Base-by-base conservation (phyloP, 2,888 invertebrate genomes). In the Labia minor region DNA sequence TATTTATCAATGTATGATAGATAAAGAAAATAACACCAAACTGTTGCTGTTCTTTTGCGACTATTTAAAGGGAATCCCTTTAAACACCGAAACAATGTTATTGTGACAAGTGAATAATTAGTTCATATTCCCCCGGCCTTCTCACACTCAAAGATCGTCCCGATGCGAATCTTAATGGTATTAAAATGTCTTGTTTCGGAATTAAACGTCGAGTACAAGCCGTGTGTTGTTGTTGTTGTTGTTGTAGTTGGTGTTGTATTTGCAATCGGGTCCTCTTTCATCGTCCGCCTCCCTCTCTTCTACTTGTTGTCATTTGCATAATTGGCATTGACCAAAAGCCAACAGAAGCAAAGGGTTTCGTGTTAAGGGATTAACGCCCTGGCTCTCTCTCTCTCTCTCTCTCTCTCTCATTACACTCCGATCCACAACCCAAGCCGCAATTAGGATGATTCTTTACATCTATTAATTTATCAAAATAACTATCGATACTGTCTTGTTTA, bases 101-200 rank as follows among this genome's bases (percentile, higher is more conserved):
- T 49, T 49, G 49, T 49, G 49, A 49, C 49, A 49, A 49, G 49
- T 49, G 49, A 49, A 49, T 49, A 49, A 49, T 49, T 49, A 49
- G 49, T 49, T 49, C 49, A 49, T 49, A 49, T 49, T 49, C 49
- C 14, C 49, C 16, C n/a, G 14, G 6, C 14, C 26, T 26, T 8
- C 26, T 8, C 26, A 26, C 26, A 26, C 49, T 49, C 49, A n/a
- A 11, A n/a, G n/a, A n/a, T 16, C 16, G n/a, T 49, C 49, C 49
- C 16, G 49, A n/a, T 49, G 49, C 49, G 49, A 49, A 49, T 49
- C 49, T 49, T 49, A 49, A 49, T 49, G 49, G 49, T 14, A 49
- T 49, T 49, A 49, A 49, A 49, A 49, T 49, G 49, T 49, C 49
- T 49, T 49, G 49, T 49, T 49, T 49, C 14, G 49, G 49, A 49